Evolutionary conservation across 2,888 invertebrate genomes (phyloP), one percentile per base, ranked within the genome.

Genomic region (Carterocephalus palaemon): DNA sequence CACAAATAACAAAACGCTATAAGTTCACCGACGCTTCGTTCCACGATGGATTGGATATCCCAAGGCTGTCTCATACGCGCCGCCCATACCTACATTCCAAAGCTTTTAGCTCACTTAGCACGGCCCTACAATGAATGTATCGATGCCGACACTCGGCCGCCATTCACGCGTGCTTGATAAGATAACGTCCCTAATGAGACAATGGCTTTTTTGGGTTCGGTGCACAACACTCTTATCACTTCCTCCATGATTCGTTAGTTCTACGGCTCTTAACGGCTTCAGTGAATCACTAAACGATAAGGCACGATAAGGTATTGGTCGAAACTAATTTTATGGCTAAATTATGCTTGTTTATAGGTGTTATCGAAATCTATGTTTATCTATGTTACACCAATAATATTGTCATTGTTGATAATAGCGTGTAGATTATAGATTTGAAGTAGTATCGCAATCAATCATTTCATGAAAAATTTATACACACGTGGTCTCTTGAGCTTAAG

Each of bases 161-260:
- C 19, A 37, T 43, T 43, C 43, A 43, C 29, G 34, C 43, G 34
- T 43, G 22, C 29, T 36, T 43, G 43, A 43, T 43, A 43, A 45
- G 36, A 45, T 45, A 37, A 19, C 16, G 24, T 37, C 29, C 31
- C 36, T 45, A 45, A 79, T 79, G 78, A 78, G 77, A 69, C 73
- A 73, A 54, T 72, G 58, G 69, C 42, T 29, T 71, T 76, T 75
- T 72, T 59, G 64, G 69, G 75, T 75, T 73, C 72, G 70, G 56
- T 60, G 69, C 59, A 64, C 52, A 48, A 54, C 60, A 3, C 58
- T 60, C 67, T 82, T 83, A 83, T 83, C 83, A 51, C 72, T 67
- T 80, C 83, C 81, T 80, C 65, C 70, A 64, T 63, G 42, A 28
- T 16, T 43, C 26, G 42, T 42, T 41, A 42, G 41, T 7, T 33